A percentile compares a stretch with the other conserved stretches of the same genome.
These are phyloP conservation scores for Erythrolamprus reginae DNA, from an alignment of 2,113 vertebrate species.

Conservation along the genomic window DNA sequence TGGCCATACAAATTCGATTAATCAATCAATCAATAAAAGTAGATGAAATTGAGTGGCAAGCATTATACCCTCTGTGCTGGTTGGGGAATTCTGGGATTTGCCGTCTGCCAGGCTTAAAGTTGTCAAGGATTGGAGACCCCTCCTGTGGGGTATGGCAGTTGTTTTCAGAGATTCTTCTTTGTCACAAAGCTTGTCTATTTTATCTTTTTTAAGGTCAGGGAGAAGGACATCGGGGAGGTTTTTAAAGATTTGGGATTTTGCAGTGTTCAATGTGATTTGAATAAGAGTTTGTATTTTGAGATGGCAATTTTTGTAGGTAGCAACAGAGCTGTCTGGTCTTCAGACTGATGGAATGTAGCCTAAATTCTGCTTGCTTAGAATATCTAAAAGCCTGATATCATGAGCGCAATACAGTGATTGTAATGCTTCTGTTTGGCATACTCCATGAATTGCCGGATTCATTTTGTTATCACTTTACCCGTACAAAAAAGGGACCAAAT, in stretches of 20 bases:
- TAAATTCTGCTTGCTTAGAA: not conserved
- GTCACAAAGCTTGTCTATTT: not conserved
- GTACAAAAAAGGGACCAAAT: not conserved
- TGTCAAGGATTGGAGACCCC: no score
- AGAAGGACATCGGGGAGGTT: not conserved
- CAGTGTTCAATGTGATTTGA: not conserved
- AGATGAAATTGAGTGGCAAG: not conserved
- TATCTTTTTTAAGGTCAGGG: not conserved
- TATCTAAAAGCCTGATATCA: not conserved
- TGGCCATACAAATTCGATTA: not conserved
- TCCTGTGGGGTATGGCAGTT: not conserved
- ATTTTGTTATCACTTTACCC: not conserved
- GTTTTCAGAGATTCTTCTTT: not conserved
- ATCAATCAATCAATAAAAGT: not conserved
- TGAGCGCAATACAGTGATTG: not conserved
- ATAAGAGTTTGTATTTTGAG: not conserved
- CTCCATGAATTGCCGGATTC: not conserved
- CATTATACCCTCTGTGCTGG: not conserved
- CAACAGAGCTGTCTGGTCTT: not conserved
- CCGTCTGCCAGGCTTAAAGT: no score
- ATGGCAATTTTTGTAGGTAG: not conserved
- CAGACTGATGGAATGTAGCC: not conserved
- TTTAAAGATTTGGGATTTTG: not conserved
- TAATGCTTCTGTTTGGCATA: not conserved
- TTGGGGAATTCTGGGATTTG: no score